Percentiles rank a stretch among this genome's conserved stretches.
Evolutionary conservation across 2,888 invertebrate species (phyloP).

Genomic region (Volucella zonaria): DNA sequence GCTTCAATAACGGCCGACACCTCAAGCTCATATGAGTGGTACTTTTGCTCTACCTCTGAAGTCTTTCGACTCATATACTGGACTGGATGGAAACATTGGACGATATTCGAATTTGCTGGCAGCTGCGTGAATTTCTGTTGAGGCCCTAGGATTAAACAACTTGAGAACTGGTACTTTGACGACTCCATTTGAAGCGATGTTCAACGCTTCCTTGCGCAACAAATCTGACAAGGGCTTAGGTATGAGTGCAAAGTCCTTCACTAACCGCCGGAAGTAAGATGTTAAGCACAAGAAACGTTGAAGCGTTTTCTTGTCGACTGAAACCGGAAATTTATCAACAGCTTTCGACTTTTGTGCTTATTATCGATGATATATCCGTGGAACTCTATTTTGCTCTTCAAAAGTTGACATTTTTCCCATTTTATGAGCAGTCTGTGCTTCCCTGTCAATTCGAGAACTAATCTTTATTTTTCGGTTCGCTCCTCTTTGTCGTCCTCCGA

Average conservation of each 20-base stretch:
- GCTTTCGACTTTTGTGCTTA: not conserved
- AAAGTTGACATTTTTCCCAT: slow-evolving; percentile 45
- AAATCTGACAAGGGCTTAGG: too few relatives aligned
- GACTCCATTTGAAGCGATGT: too few relatives aligned
- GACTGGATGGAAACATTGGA: too few relatives aligned
- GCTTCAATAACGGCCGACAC: slow-evolving; percentile 27
- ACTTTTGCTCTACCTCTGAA: slow-evolving; percentile 35
- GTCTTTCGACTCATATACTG: too few relatives aligned
- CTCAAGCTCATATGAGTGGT: slow-evolving; percentile 76
- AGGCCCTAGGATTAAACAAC: too few relatives aligned
- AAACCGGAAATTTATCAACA: slow-evolving; percentile 7
- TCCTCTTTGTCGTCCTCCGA: slow-evolving; percentile 43
- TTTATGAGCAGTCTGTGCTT: slow-evolving; percentile 32
- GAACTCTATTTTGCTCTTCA: slow-evolving; percentile 28
- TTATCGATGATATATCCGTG: slow-evolving; percentile 43
- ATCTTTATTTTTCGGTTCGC: slow-evolving; percentile 32
- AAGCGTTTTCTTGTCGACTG: slow-evolving; percentile 6
- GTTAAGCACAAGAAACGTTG: slow-evolving; percentile 26
- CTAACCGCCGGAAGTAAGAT: slow-evolving; percentile 16
- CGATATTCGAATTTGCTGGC: too few relatives aligned
- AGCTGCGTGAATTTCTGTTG: too few relatives aligned
- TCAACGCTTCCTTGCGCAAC: too few relatives aligned
- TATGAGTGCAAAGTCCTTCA: slow-evolving; percentile 63
- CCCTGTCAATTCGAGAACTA: slow-evolving; percentile 43
- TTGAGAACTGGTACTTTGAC: too few relatives aligned